These are phyloP conservation scores for Crenichthys baileyi DNA, from an alignment of 2,797 vertebrate species.

Conservation along the genomic window DNA sequence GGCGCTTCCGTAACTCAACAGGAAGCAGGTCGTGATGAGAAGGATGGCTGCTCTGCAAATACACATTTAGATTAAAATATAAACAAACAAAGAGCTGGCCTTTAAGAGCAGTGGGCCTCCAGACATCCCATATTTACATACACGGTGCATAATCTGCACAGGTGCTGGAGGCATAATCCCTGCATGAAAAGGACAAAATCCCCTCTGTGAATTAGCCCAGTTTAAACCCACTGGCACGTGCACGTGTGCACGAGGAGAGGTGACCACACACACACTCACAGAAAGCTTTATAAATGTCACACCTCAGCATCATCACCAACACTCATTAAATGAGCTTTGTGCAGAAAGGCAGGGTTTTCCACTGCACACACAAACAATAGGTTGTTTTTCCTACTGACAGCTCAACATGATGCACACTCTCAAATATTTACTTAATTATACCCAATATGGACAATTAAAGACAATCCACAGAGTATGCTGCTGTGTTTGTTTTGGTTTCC, in stretches of 20 bases:
- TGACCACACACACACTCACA: conserved; percentile 37
- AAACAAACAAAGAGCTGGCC: not conserved
- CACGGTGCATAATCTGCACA: conserved; percentile 50
- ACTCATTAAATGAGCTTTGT: conserved; percentile 28
- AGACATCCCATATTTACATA: conserved; percentile 42
- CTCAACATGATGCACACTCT: conserved; percentile 3
- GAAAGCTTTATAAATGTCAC: conserved; percentile 27
- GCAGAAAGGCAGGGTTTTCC: conserved; percentile 4
- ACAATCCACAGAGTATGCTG: not conserved
- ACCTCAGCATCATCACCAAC: conserved; percentile 27
- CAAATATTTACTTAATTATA: conserved; percentile 4
- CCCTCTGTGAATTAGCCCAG: conserved; percentile 61
- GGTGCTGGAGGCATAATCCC: conserved; percentile 60
- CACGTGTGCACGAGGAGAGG: conserved; percentile 23
- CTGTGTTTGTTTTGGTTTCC: conserved; percentile 5
- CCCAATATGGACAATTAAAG: not conserved
- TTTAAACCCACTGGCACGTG: conserved; percentile 53
- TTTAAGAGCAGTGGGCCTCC: not conserved
- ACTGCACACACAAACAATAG: not conserved
- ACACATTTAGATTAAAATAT: conserved; percentile 12
- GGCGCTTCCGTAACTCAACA: conserved; percentile 74
- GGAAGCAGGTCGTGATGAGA: conserved; percentile 64
- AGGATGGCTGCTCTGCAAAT: conserved; percentile 51
- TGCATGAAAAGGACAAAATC: conserved; percentile 61
- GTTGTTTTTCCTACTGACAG: conserved; percentile 1